Evolutionary conservation across 2,113 vertebrate species (phyloP).

Genomic region (Tiliqua scincoides): DNA sequence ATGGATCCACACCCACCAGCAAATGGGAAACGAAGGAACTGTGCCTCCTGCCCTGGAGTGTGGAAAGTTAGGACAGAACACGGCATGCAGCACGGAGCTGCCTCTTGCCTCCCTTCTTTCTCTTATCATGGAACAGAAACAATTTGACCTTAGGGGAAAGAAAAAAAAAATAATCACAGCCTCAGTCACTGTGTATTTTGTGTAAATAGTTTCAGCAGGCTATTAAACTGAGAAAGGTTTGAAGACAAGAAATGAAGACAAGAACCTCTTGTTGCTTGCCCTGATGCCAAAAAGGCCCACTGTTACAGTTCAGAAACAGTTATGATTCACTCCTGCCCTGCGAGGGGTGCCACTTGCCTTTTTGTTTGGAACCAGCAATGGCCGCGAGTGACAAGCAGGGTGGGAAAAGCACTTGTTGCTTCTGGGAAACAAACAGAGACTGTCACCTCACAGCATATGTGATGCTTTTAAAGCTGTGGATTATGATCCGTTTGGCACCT

Average conservation of each 20-base stretch:
- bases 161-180: conserved; percentile 38
- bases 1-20: not conserved
- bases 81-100: not conserved
- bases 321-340: not conserved
- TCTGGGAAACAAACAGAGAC: not conserved
- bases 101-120: conserved; percentile 12
- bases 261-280: conserved; percentile 31
- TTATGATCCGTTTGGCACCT: not conserved
- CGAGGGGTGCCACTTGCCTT: not conserved
- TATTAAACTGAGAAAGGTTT: conserved; percentile 39
- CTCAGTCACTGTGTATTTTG: conserved; percentile 59
- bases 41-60: fast-evolving
- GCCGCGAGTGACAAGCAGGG: not conserved
- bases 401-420: not conserved
- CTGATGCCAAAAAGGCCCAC: not conserved
- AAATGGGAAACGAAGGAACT: not conserved
- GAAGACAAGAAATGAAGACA: too few species aligned
- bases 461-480: not conserved
- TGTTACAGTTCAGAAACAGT: not conserved
- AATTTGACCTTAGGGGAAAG: conserved; percentile 61
- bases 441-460: not conserved
- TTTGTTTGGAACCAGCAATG: not conserved
- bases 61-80: not conserved
- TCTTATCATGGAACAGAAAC: conserved; percentile 54
- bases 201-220: conserved; percentile 55